phyloP scores from a whole-genome alignment of 2,113 vertebrate species.

The Boleophthalmus pectinirostris region DNA sequence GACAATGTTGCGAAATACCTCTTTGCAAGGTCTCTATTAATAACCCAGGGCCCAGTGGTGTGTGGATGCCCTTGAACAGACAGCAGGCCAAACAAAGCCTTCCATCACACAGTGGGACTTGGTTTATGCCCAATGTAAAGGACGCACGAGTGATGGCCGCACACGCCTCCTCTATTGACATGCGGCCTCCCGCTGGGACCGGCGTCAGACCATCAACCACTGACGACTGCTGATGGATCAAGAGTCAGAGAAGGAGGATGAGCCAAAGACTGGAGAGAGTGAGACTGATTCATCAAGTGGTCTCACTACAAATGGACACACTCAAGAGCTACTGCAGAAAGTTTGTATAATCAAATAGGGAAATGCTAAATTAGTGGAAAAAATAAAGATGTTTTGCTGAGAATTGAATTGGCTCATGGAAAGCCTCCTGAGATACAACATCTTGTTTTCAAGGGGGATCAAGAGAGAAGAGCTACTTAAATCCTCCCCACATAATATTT shows the following conservation, averaged over 20 bases:
- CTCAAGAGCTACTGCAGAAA: conserved; percentile 41
- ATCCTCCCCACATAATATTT: too few relatives aligned
- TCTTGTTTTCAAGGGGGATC: too few relatives aligned
- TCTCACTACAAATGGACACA: conserved; percentile 59
- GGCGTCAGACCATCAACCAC: conserved; percentile 23
- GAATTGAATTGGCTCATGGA: too few relatives aligned
- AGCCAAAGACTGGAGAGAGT: conserved; percentile 30
- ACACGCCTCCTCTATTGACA: conserved; percentile 30
- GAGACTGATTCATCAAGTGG: conserved; percentile 54
- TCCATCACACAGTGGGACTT: conserved; percentile 28
- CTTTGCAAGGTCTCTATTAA: background rate
- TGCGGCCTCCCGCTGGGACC: conserved; percentile 27
- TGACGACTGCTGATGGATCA: conserved; percentile 38
- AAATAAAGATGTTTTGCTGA: background rate
- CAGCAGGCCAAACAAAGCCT: conserved; percentile 32
- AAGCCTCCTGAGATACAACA: too few relatives aligned
- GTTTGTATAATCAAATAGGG: conserved; percentile 62
- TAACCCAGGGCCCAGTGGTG: conserved; percentile 16
- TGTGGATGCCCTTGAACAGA: conserved; percentile 37
- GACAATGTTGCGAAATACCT: background rate
- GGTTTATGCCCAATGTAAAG: conserved; percentile 34
- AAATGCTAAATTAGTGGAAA: background rate
- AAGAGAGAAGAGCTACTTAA: too few relatives aligned
- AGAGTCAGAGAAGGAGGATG: conserved; percentile 43
- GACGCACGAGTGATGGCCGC: conserved; percentile 25